A percentile compares a stretch with the other conserved stretches of the same genome.
These are phyloP conservation scores for Drosophila ercepeae DNA, from an alignment of 1,140 invertebrate species.

Conservation along the genomic window DNA sequence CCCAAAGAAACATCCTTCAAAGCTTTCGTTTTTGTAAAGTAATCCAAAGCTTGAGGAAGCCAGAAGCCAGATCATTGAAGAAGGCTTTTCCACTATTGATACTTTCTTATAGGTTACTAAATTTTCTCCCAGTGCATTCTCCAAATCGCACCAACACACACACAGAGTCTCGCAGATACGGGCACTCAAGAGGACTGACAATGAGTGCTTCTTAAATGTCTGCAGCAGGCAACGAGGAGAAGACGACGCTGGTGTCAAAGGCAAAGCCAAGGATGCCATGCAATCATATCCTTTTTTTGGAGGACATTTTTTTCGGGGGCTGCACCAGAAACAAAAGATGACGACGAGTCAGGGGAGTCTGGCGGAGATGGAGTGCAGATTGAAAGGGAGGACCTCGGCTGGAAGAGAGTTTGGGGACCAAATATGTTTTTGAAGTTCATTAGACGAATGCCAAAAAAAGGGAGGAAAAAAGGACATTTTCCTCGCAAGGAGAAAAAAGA, in stretches of 20 bases:
- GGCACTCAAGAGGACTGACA: constrained; percentile 55
- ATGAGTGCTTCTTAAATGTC: constrained; percentile 82
- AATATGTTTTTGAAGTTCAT: constrained; percentile 83
- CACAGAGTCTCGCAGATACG: constrained; percentile 6
- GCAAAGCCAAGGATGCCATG: constrained; percentile 72
- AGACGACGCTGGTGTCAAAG: constrained; percentile 65
- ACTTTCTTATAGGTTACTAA: not conserved
- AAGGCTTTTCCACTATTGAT: too few species aligned
- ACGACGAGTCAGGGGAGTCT: constrained; percentile 62
- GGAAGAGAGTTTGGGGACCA: constrained; percentile 50
- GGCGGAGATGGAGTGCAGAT: not conserved
- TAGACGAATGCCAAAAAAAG: constrained; percentile 72
- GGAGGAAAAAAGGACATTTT: constrained; percentile 5
- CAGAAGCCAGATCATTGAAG: too few species aligned
- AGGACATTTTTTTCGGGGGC: constrained; percentile 60
- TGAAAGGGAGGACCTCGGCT: not conserved
- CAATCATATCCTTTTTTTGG: constrained; percentile 49
- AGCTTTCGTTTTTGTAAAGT: not conserved
- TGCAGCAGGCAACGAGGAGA: constrained; percentile 60
- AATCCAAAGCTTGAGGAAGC: not conserved
- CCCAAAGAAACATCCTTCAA: too few species aligned
- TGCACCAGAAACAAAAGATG: constrained; percentile 73
- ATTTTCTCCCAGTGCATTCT: not conserved
- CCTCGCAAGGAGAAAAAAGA: constrained; percentile 27
- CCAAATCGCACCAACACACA: constrained; percentile 8